These are phyloP conservation scores for Nasonia oneida DNA, from an alignment of 2,888 invertebrate genomes.

Conservation along the genomic window DNA sequence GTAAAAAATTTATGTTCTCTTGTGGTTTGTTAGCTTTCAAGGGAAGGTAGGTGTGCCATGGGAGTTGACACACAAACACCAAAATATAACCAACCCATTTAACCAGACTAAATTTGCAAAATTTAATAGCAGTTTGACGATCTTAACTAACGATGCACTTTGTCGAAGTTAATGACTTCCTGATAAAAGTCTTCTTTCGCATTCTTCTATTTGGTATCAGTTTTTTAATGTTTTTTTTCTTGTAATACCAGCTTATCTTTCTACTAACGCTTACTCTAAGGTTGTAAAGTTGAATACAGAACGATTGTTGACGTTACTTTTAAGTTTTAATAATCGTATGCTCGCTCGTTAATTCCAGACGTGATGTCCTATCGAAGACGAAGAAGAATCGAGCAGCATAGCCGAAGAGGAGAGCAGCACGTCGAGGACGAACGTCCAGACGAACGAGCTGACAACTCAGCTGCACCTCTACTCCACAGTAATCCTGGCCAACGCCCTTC, in stretches of 20 bases:
- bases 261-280: constrained; percentile 31
- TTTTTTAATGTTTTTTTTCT: neutral
- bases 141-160: constrained; percentile 20
- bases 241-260: neutral
- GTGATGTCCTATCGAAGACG: constrained; percentile 81
- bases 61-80: neutral
- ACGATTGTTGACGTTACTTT: neutral
- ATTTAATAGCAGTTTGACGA: neutral
- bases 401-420: constrained; percentile 47
- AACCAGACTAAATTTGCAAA: constrained; percentile 28
- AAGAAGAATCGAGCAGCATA: constrained; percentile 78
- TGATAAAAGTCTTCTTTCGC: constrained; percentile 8
- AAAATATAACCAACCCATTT: neutral
- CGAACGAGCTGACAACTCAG: constrained; percentile 67
- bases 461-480: constrained; percentile 76
- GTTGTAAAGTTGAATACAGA: neutral
- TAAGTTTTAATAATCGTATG: constrained; percentile 3
- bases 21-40: constrained; percentile 60
- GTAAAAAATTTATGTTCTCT: constrained; percentile 58
- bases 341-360: constrained; percentile 77
- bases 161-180: neutral
- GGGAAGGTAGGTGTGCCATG: constrained; percentile 60
- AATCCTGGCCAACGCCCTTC: constrained; percentile 77
- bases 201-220: constrained; percentile 20
- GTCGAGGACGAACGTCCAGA: constrained; percentile 42